Conservation (phyloP, 2,113 vertebrate species). For the Perccottus glenii region DNA sequence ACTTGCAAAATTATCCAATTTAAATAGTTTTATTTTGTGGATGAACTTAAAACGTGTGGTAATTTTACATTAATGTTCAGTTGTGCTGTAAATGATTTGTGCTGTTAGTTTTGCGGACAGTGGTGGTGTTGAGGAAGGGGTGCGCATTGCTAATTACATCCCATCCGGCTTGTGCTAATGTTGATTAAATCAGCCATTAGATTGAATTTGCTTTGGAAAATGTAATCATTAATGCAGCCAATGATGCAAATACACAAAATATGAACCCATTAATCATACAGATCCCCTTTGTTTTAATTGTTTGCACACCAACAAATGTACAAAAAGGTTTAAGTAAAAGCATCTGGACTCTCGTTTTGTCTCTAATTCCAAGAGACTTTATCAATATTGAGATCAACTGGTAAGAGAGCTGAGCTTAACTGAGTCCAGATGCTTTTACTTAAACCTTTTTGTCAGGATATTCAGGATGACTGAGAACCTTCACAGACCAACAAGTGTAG, state of each 20-base stretch:
- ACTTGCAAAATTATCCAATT: too few species aligned
- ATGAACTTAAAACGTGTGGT: background rate
- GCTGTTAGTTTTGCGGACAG: conserved; percentile 20
- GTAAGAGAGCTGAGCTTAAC: too few species aligned
- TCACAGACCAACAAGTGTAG: too few species aligned
- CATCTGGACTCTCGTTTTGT: too few species aligned
- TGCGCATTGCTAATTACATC: conserved; percentile 14
- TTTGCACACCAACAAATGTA: background rate
- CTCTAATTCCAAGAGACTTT: too few species aligned
- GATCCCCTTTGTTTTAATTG: conserved; percentile 12
- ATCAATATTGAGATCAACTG: too few species aligned
- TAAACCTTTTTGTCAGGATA: too few species aligned
- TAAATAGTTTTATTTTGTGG: too few species aligned
- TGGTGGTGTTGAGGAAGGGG: background rate
- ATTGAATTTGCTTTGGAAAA: conserved; percentile 36
- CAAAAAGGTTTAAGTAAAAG: too few species aligned
- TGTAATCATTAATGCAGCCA: conserved; percentile 18
- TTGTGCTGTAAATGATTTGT: conserved; percentile 8
- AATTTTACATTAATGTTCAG: conserved; percentile 5
- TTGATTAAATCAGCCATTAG: conserved; percentile 39
- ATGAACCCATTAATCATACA: conserved; percentile 28
- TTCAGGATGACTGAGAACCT: too few species aligned
- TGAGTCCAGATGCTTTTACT: too few species aligned
- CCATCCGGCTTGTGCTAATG: conserved; percentile 24
- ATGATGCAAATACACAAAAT: background rate